Conservation (phyloP, 2,797 vertebrate species). For the Anomalospiza imberbis region DNA sequence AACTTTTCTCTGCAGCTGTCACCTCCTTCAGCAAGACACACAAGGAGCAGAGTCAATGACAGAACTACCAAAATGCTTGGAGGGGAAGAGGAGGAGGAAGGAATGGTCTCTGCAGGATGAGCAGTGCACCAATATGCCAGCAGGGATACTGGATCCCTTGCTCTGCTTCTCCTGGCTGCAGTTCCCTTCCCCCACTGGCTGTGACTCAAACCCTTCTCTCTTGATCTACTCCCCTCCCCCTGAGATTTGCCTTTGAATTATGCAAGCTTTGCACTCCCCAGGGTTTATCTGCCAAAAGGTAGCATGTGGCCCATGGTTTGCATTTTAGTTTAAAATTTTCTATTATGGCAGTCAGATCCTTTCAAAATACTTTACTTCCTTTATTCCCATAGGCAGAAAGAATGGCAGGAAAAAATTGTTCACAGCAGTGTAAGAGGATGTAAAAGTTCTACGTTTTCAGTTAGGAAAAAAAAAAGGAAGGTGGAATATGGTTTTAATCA, state of each 20-base stretch:
- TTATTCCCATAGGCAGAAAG: conserved; percentile 65
- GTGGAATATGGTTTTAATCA: conserved; percentile 68
- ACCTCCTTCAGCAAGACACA: background rate
- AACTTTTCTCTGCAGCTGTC: background rate
- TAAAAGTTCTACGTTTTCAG: conserved; percentile 56
- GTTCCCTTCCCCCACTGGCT: conserved; percentile 28
- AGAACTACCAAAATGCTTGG: rapidly evolving
- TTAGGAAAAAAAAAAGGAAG: background rate
- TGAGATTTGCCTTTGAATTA: conserved; percentile 57
- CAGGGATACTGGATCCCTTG: background rate
- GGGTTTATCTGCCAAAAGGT: conserved; percentile 64
- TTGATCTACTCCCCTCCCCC: conserved; percentile 19
- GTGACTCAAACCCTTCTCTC: background rate
- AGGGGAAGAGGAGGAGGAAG: background rate
- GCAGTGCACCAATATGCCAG: background rate
- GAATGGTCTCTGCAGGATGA: background rate
- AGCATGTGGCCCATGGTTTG: conserved; percentile 62
- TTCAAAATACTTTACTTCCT: conserved; percentile 66
- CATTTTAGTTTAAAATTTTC: conserved; percentile 57
- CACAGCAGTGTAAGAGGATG: conserved; percentile 48
- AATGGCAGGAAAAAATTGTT: conserved; percentile 64
- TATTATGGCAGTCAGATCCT: conserved; percentile 54
- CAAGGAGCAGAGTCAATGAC: background rate
- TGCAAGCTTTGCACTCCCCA: conserved; percentile 47
- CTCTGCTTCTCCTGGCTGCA: background rate